Base-by-base conservation (phyloP, 92 coral and sea anemone genomes). In the Parazoanthus swiftii region DNA sequence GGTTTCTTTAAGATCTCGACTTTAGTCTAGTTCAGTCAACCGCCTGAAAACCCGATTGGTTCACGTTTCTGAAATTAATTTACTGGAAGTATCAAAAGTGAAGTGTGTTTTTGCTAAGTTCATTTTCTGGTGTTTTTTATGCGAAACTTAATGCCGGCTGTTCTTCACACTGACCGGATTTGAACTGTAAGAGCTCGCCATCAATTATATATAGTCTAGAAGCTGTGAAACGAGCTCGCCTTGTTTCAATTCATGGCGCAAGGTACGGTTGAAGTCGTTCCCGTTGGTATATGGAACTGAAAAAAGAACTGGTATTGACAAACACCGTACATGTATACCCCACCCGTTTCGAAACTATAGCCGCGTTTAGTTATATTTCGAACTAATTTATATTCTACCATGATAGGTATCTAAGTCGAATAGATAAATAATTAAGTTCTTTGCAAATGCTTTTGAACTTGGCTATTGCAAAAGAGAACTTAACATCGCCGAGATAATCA, bases 91-190 rank as follows among this genome's bases (percentile, higher is more conserved):
- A 63, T 29, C 33, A 29, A 29, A 29, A 29, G 33, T 4, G 74
- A 67, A 65, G 86, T 63, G 86, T 82, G 46, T 59, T 65, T 56
- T 13, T 39, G 4, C 77, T 82, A 46, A 76, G 80, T 76, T 76
- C 2, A 15, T 76, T 76, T 76, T 76, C 33, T 76, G 80, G 80
- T 76, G 80, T 37, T 76, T 76, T 76, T 76, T 51, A 76, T 38
- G 80, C 80, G 56, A 76, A 76, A 39, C 42, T 76, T 39, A 33
- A 39, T 76, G 33, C 33, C 33, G 80, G 80, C 80, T 38, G 58
- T 76, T 76, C 56, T 36, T 36, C 0, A 36, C 26, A 48, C 51
- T 48, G 51, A 48, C 8, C 8, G 9, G 51, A 29, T 29, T 29
- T 29, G 33, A 48, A 10, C 51, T 10, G 9, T 48, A 11, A 48